Evolutionary conservation across 2,888 invertebrate genomes (phyloP).

Genomic region (Apeira syringaria): DNA sequence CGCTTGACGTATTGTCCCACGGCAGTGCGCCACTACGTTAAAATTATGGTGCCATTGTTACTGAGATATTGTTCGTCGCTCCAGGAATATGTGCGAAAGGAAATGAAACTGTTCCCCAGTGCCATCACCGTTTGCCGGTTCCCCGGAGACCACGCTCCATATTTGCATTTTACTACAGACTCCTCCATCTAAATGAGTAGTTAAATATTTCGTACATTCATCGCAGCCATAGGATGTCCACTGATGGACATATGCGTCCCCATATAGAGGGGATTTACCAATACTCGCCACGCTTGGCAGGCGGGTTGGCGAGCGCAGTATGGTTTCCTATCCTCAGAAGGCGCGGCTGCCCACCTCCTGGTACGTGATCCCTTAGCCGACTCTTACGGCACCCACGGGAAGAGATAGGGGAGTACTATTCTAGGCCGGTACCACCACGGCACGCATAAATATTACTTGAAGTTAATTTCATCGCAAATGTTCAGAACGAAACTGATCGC

Average conservation of each 20-base stretch:
- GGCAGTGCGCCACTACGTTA: slow-evolving; percentile 69
- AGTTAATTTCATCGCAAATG: too few species aligned
- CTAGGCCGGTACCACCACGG: too few species aligned
- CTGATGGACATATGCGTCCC: too few species aligned
- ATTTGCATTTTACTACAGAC: slow-evolving; percentile 39
- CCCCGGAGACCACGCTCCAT: slow-evolving; percentile 39
- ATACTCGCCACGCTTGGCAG: too few species aligned
- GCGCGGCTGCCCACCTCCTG: too few species aligned
- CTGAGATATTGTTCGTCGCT: slow-evolving; percentile 71
- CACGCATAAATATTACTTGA: too few species aligned
- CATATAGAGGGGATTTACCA: too few species aligned
- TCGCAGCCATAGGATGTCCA: slow-evolving; percentile 1
- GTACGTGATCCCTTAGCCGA: too few species aligned
- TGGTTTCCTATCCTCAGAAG: too few species aligned
- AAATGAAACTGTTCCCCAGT: slow-evolving; percentile 71
- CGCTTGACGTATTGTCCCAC: slow-evolving; percentile 75
- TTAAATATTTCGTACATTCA: slow-evolving; percentile 13
- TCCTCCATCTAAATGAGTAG: slow-evolving; percentile 35
- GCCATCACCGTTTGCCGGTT: slow-evolving; percentile 57
- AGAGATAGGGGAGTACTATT: too few species aligned
- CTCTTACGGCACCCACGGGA: too few species aligned
- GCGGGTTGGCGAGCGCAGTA: too few species aligned
- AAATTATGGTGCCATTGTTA: slow-evolving; percentile 77
- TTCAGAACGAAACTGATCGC: not conserved
- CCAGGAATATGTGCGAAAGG: slow-evolving; percentile 76